Percentiles rank a stretch among this genome's conserved stretches.
Conservation (phyloP, 64 coral and sea anemone genomes). For the Actinia equina region DNA sequence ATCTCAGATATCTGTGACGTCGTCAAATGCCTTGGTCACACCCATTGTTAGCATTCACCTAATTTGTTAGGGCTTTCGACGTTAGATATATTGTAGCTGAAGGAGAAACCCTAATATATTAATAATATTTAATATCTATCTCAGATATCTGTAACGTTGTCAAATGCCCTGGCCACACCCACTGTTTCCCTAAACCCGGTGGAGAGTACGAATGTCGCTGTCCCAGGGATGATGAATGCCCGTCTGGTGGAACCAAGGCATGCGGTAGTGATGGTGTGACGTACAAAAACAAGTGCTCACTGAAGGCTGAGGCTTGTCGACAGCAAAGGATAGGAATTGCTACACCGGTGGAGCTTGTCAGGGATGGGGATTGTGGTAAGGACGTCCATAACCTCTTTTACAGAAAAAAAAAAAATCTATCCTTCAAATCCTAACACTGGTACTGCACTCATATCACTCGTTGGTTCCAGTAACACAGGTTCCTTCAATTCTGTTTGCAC, state of each 20-base stretch:
- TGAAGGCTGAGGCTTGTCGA: slow-evolving; percentile 53
- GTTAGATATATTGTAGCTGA: neutral
- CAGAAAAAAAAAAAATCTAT: too few species aligned
- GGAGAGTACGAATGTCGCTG: slow-evolving; percentile 56
- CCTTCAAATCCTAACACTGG: too few species aligned
- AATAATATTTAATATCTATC: neutral
- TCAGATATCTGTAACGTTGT: slow-evolving; percentile 56
- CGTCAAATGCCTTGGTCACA: slow-evolving; percentile 12
- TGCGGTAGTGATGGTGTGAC: slow-evolving; percentile 50
- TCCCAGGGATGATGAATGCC: slow-evolving; percentile 22
- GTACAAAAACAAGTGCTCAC: slow-evolving; percentile 46
- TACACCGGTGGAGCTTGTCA: neutral
- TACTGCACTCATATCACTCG: too few species aligned
- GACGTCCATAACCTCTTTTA: neutral
- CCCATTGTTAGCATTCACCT: neutral
- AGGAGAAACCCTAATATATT: neutral
- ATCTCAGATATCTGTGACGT: slow-evolving; percentile 48
- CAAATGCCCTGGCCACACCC: slow-evolving; percentile 9
- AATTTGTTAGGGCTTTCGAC: too few species aligned
- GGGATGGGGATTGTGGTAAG: slow-evolving; percentile 74
- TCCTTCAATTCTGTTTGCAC: too few species aligned
- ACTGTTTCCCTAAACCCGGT: slow-evolving; percentile 42
- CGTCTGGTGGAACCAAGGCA: slow-evolving; percentile 4
- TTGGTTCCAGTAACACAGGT: too few species aligned
- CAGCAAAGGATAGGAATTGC: neutral